Evolutionary conservation across 2,113 vertebrate genomes (phyloP).

Genomic region (Rostratula benghalensis): DNA sequence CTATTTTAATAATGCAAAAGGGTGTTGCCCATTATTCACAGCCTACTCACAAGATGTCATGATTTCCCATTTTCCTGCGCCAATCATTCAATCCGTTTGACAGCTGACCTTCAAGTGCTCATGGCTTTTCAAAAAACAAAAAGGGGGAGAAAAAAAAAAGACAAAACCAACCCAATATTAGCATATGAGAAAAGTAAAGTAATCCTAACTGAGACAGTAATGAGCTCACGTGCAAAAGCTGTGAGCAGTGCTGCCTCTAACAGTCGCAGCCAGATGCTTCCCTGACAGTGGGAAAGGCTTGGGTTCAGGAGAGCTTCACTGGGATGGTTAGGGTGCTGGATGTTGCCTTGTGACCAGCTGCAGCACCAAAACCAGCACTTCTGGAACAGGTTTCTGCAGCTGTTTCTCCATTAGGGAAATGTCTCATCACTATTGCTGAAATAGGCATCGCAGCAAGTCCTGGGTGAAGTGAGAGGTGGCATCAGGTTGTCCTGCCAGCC

Average conservation of each 20-base stretch:
- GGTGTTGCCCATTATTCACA: conserved; percentile 8
- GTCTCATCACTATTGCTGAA: not conserved
- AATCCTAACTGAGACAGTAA: not conserved
- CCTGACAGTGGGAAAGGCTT: not conserved
- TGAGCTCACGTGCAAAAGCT: not conserved
- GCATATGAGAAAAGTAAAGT: not conserved
- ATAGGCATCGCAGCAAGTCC: not conserved
- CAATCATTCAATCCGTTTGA: not conserved
- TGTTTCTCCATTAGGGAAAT: not conserved
- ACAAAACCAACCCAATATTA: not conserved
- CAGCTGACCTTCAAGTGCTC: not conserved
- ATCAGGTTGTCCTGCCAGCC: not conserved
- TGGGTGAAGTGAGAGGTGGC: not conserved
- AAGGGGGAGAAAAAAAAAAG: not conserved
- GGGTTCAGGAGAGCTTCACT: not conserved
- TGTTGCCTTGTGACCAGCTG: not conserved
- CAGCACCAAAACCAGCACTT: not conserved
- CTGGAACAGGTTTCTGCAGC: not conserved
- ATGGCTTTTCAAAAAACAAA: not conserved
- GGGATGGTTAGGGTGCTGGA: not conserved
- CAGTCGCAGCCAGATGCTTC: not conserved
- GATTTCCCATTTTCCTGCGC: not conserved
- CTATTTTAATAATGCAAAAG: not conserved
- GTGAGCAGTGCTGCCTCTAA: not conserved
- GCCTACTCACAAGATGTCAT: not conserved